Base-by-base conservation (phyloP, 2,888 invertebrate genomes). In the Tipula vernalis region DNA sequence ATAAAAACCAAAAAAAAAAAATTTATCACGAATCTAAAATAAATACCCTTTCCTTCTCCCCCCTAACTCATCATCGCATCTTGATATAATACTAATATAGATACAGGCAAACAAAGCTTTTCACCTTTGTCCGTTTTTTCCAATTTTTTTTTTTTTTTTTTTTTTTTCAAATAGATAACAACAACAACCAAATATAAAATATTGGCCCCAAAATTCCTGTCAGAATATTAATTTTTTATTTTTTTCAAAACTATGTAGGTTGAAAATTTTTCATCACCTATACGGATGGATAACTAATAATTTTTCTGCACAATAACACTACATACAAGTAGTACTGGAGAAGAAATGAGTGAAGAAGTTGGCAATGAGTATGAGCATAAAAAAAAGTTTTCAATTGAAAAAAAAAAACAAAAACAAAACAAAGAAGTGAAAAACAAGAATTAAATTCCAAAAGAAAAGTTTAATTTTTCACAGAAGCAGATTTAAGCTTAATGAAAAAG, bases 391-490 rank as follows among this genome's bases (percentile, higher is more conserved):
- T 71, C 71, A 71, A 71, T 71, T 71, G 71, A 28, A 71, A 18
- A 71, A 71, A 28, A 71, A 71, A 51, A 28, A n/a, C n/a, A n/a
- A 28, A 28, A 28, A 28, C 0, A 28, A 28, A 28, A 28, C 28
- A 28, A 28, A 51, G 4, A 51, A 28, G 28, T 28, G 12, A 28
- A 71, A 71, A 71, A 71, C 71, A 71, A 71, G 71, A 71, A 71
- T 71, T 71, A 71, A 71, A 71, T 71, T 71, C 71, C 71, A 71
- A 71, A 71, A 71, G 71, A 71, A 71, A 71, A 71, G 71, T 71
- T 71, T 71, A 71, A 71, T 71, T 71, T 71, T 71, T 71, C 71
- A 71, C 71, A 71, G 71, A 71, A 71, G 71, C 71, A 71, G 71
- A 71, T 71, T 71, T 71, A 71, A 71, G 71, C 71, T 71, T 71